Evolutionary conservation across 2,113 vertebrate genomes (phyloP).

Genomic region (Ifrita kowaldi): DNA sequence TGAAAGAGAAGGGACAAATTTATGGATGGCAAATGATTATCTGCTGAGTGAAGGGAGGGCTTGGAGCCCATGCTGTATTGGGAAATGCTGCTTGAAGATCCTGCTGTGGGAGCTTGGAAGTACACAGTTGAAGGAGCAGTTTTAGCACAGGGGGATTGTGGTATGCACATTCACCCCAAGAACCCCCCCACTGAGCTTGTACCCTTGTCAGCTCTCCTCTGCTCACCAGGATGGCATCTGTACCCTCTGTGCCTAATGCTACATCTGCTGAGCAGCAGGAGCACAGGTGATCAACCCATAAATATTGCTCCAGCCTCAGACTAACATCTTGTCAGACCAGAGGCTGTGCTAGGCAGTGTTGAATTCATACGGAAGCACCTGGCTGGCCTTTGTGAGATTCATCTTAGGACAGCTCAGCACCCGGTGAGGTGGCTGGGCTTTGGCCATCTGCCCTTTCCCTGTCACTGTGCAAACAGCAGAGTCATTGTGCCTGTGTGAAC

Average conservation of each 20-base stretch:
- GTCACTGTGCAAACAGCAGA: background rate
- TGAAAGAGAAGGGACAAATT: background rate
- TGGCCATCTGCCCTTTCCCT: background rate
- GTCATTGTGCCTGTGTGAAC: background rate
- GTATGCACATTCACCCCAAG: rapidly evolving
- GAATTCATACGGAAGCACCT: background rate
- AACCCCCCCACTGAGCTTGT: background rate
- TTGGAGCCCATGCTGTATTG: background rate
- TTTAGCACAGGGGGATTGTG: background rate
- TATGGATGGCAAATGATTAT: background rate
- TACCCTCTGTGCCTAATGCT: background rate
- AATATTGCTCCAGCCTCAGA: background rate
- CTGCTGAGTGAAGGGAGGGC: background rate
- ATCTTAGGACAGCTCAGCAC: background rate
- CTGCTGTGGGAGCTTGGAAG: background rate
- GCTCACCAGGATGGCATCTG: background rate
- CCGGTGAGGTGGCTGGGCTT: background rate
- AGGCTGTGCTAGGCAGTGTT: background rate
- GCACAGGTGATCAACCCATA: rapidly evolving
- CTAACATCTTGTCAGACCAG: background rate
- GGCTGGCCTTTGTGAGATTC: background rate
- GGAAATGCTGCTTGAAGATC: background rate
- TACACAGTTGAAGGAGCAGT: background rate
- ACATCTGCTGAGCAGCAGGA: rapidly evolving
- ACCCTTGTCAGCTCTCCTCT: background rate